phyloP scores from a whole-genome alignment of 2,113 vertebrate genomes.

The Pygoscelis antarcticus region DNA sequence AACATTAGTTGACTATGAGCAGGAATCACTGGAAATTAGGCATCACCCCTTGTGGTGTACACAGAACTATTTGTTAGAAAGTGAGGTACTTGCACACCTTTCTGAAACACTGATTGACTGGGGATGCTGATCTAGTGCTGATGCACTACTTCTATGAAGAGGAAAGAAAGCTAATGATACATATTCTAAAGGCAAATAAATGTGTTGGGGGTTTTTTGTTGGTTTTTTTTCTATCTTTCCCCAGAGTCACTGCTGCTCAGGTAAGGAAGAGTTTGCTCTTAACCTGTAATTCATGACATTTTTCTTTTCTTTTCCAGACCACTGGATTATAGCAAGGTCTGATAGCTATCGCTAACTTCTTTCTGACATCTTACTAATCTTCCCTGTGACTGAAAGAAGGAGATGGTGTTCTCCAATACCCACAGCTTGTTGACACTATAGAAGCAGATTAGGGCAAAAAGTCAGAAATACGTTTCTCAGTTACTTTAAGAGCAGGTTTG shows the following conservation, averaged over 20 bases:
- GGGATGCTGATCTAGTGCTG: background rate
- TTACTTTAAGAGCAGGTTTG: background rate
- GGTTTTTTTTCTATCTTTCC: too few relatives aligned
- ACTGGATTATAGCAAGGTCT: background rate
- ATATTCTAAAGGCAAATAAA: background rate
- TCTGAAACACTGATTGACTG: background rate
- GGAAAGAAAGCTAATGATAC: background rate
- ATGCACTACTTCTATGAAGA: background rate
- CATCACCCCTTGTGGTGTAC: background rate
- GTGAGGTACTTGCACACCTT: background rate
- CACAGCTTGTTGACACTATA: background rate
- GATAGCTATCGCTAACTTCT: background rate
- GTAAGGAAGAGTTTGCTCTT: background rate
- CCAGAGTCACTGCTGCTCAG: background rate
- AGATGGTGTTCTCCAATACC: background rate
- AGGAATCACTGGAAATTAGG: background rate
- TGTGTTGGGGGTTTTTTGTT: background rate
- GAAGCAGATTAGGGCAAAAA: background rate
- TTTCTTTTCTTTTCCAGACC: background rate
- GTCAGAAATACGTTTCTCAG: background rate
- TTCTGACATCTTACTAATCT: background rate
- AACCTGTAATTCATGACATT: background rate
- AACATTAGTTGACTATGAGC: fast-evolving
- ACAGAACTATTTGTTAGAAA: background rate
- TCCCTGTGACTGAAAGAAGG: background rate